Conservation (phyloP, 2,888 invertebrate species). For the Rhodophaea formosa region DNA sequence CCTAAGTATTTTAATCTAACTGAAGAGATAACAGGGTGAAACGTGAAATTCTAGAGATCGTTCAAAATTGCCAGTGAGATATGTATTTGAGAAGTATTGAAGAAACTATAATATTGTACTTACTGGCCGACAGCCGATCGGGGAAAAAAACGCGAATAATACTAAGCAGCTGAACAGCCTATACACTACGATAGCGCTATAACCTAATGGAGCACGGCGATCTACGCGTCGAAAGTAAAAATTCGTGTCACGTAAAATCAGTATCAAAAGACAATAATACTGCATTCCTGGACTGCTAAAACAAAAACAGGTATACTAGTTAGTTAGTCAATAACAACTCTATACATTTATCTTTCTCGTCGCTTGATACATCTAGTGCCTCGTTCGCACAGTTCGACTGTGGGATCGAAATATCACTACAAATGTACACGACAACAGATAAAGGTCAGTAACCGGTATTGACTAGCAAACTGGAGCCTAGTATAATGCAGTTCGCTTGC, state of each 20-base stretch:
- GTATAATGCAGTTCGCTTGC: conserved; percentile 50
- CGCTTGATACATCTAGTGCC: background rate
- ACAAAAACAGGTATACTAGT: background rate
- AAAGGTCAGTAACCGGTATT: background rate
- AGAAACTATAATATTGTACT: conserved; percentile 34
- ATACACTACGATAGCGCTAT: conserved; percentile 23
- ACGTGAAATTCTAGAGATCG: conserved; percentile 49
- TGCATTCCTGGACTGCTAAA: conserved; percentile 24
- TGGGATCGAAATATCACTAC: background rate
- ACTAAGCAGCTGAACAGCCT: conserved; percentile 26
- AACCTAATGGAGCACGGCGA: conserved; percentile 25
- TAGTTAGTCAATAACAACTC: background rate
- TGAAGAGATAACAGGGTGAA: conserved; percentile 45
- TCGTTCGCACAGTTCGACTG: background rate
- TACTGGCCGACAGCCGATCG: conserved; percentile 34
- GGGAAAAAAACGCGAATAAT: conserved; percentile 22
- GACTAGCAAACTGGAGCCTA: background rate
- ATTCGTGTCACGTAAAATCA: conserved; percentile 27
- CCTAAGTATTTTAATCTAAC: conserved; percentile 44
- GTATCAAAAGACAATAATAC: conserved; percentile 21
- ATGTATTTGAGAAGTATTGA: conserved; percentile 24
- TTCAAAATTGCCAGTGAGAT: conserved; percentile 36
- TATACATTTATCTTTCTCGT: background rate
- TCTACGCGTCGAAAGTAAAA: conserved; percentile 21
- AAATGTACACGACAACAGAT: background rate